Base-by-base conservation (phyloP, 2,888 invertebrate species). In the Polylopha cassiicola region DNA sequence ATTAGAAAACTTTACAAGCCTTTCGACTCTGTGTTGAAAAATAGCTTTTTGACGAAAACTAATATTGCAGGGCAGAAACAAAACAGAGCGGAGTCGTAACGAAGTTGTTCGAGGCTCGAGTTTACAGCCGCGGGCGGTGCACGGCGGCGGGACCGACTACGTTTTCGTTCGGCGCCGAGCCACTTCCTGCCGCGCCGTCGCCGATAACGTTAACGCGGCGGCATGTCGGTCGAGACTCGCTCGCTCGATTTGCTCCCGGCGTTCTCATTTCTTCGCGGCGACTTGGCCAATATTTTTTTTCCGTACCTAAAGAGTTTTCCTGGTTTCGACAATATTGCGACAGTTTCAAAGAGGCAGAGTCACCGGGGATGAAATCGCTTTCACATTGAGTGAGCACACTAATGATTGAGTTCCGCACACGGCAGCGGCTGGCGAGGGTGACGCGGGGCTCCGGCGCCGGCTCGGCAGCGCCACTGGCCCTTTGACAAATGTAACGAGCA, bases 31-130 rank as follows among this genome's bases (percentile, higher is more conserved):
- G 67, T 61, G 61, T 72, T 81, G 79, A 84, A 84, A 84, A 82
- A 84, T 82, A 76, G 78, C 81, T 76, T 78, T 81, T 77, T 73
- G 78, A 68, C 80, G 74, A 75, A 81, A 85, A 84, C 85, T 84
- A 85, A 85, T 85, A 85, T 81, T 75, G 74, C 73, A 65, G 65
- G 57, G 64, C 66, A 65, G 72, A 76, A 81, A 81, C 78, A 77
- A 78, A 80, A 80, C 77, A 73, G 62, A 59, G 62, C 62, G 58
- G 74, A 74, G 78, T 75, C 76, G 80, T 79, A 80, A 80, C 79
- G 74, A 84, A 80, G 77, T 85, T 84, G 79, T 79, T 78, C 70
- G 65, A 61, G 65, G 60, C 47, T 52, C 55, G 69, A 69, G 77
- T 76, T 78, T 76, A 70, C 67, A 67, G 65, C 78, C 77, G 73